Base-by-base conservation (phyloP, 2,113 vertebrate genomes). In the Neomonachus schauinslandi region DNA sequence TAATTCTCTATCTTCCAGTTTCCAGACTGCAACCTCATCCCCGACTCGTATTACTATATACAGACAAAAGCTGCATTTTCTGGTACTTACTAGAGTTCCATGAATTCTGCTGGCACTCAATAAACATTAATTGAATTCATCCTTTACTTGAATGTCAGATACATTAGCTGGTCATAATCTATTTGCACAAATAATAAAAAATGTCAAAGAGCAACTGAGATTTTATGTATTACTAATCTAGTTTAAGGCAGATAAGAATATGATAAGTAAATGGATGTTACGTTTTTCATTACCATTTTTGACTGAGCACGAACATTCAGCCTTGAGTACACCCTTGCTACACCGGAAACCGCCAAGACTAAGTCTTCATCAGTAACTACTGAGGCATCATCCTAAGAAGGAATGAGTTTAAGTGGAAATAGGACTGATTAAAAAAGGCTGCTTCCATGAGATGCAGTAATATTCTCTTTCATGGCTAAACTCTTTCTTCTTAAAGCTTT, bases 61-160 rank as follows among this genome's bases (percentile, higher is more conserved):
- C 7, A 85, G 7, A 67, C 8, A 84, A 46, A 5, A 93, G 26
- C n/a, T 89, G 24, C 36, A 42, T 89, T 57, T 97, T 84, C 74
- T 91, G 24, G 24, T 94, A 49, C 81, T 88, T 96, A 93, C 81
- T 76, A 79, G 69, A 65, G 49, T 80, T 61, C 51, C 51, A 46
- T 55, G 65, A 96, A 92, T 67, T 95, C 85, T 86, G 31, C 55
- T 86, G 51, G 42, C 79, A 36, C 65, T 95, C 85, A 93, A 57
- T 74, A 97, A 94, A 95, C 74, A 96, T 72, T 88, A 97, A 96
- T 7, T 97, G 59, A 96, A 96, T 89, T 94, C 21, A 92, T 92
- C 71, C 59, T 95, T 95, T 85, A 91, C 72, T 72, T 97, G 72
- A 97, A 93, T 92, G 87, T 97, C 96, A 98, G 46, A 81, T 16